Conservation (phyloP, 2,797 vertebrate species). For the Catharus ustulatus region DNA sequence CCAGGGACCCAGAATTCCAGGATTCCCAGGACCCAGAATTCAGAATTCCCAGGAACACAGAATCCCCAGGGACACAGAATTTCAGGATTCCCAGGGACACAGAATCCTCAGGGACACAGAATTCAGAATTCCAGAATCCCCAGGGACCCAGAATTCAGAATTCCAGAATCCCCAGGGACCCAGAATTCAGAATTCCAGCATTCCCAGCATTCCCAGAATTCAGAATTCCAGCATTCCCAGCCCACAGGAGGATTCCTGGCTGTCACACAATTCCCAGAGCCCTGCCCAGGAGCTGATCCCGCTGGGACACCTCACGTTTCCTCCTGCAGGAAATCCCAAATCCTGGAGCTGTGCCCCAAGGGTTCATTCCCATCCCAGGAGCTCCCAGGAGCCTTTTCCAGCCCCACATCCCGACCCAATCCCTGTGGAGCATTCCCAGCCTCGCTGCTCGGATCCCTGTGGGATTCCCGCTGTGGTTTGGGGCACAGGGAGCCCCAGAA, state of each 20-base stretch:
- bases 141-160: too few species aligned
- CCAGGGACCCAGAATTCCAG: too few species aligned
- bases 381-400: neutral
- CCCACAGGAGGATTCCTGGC: neutral
- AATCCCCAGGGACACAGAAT: too few species aligned
- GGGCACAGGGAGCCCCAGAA: neutral
- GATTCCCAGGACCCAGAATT: too few species aligned
- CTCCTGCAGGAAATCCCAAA: neutral
- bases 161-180: too few species aligned
- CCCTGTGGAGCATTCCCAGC: neutral
- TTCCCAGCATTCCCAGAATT: too few species aligned
- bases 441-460: fast-evolving
- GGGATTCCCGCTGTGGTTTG: neutral
- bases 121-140: too few species aligned
- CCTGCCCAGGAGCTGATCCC: neutral
- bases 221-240: too few species aligned
- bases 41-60: too few species aligned
- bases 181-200: too few species aligned
- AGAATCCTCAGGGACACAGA: too few species aligned
- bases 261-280: neutral
- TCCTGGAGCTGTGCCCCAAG: neutral
- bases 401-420: neutral
- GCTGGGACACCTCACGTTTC: fast-evolving
- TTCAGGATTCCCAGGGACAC: too few species aligned
- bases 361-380: neutral